Evolutionary conservation across 2,797 vertebrate species (phyloP).

Genomic region (Astyanax mexicanus): DNA sequence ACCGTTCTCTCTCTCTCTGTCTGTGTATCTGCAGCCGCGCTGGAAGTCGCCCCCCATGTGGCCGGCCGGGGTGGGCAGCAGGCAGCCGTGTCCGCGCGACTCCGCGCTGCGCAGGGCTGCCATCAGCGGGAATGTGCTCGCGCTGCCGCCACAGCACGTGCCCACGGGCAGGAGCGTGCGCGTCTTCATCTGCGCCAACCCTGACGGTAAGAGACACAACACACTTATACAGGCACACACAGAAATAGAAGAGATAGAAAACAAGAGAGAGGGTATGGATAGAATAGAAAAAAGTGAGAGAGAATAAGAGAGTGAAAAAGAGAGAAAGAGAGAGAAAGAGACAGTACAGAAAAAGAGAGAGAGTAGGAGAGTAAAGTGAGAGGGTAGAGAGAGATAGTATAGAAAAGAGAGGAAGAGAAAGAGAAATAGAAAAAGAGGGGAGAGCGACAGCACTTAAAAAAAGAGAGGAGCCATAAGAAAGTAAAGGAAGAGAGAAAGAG

Average conservation of each 20-base stretch:
- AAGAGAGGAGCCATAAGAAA: too few relatives aligned
- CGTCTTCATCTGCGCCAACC: constrained; percentile 94
- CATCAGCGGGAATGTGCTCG: constrained; percentile 87
- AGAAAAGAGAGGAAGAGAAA: too few relatives aligned
- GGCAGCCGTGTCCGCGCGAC: constrained; percentile 89
- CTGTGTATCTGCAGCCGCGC: constrained; percentile 69
- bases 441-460: too few relatives aligned
- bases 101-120: constrained; percentile 90
- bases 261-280: too few relatives aligned
- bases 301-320: not conserved
- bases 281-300: too few relatives aligned
- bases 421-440: too few relatives aligned
- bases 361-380: not conserved
- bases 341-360: not conserved
- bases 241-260: too few relatives aligned
- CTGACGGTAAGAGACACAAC: constrained; percentile 84
- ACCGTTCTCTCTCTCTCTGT: constrained; percentile 21
- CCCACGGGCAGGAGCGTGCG: constrained; percentile 92
- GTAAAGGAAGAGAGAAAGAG: too few relatives aligned
- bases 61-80: constrained; percentile 87
- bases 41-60: constrained; percentile 89
- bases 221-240: not conserved
- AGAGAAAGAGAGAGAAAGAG: not conserved
- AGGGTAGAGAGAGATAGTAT: not conserved
- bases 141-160: constrained; percentile 88